Conservation (phyloP, 2,797 vertebrate species). For the Centropyge bicolor region DNA sequence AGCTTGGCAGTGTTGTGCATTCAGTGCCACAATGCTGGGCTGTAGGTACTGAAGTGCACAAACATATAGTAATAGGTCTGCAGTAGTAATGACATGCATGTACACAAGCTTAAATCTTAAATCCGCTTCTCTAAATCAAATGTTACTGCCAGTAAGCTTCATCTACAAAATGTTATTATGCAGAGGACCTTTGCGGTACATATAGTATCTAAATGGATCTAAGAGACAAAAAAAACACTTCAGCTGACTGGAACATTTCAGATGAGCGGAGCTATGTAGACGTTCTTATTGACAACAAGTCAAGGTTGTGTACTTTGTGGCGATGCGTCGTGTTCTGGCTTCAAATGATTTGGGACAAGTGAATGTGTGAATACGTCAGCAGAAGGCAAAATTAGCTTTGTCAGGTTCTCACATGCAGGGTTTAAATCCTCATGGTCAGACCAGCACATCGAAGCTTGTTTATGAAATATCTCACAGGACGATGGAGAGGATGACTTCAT, state of each 20-base stretch:
- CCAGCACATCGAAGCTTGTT: background rate
- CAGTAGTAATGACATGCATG: background rate
- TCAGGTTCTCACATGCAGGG: background rate
- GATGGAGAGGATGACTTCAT: background rate
- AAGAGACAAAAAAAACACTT: background rate
- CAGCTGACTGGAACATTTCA: background rate
- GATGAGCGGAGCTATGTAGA: background rate
- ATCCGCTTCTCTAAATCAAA: background rate
- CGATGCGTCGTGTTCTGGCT: background rate
- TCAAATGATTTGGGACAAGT: slow-evolving; percentile 5
- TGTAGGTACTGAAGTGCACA: background rate
- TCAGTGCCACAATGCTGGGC: background rate
- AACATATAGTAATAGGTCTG: background rate
- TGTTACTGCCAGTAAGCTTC: background rate
- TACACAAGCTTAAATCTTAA: background rate
- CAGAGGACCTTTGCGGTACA: background rate
- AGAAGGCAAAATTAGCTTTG: background rate
- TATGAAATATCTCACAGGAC: background rate
- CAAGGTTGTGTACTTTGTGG: slow-evolving; percentile 6
- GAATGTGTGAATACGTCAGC: slow-evolving; percentile 9
- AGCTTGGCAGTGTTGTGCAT: background rate
- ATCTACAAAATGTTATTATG: background rate
- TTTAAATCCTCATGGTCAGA: background rate
- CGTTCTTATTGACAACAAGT: slow-evolving; percentile 4
- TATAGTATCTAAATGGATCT: background rate